A percentile compares a stretch with the other conserved stretches of the same genome.
These are phyloP conservation scores for Micoletzkya japonica DNA, from an alignment of 2,888 invertebrate species.

Conservation along the genomic window DNA sequence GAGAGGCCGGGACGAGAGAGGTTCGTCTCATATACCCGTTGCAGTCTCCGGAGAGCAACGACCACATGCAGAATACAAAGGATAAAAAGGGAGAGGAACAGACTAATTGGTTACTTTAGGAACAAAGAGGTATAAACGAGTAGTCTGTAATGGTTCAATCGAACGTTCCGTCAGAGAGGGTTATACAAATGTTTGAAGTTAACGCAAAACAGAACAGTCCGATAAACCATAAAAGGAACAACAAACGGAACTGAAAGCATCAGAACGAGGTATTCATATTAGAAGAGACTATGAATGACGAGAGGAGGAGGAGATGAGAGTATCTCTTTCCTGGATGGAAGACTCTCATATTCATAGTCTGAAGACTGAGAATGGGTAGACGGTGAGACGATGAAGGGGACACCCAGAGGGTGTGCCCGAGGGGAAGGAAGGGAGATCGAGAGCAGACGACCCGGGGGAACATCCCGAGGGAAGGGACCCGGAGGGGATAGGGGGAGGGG, in stretches of 20 bases:
- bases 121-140: slow-evolving; percentile 7
- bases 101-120: slow-evolving; percentile 10
- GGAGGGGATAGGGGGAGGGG: too few species aligned
- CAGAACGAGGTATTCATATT: too few species aligned
- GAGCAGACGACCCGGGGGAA: neutral
- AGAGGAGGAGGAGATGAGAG: too few species aligned
- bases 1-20: too few species aligned
- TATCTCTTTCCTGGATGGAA: too few species aligned
- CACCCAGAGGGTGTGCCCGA: slow-evolving; percentile 2
- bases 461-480: neutral
- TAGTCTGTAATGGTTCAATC: neutral
- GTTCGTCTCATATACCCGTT: slow-evolving; percentile 29
- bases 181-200: too few species aligned
- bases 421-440: slow-evolving; percentile 4
- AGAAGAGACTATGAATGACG: too few species aligned
- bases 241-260: too few species aligned
- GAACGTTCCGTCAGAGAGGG: neutral
- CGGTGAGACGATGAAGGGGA: slow-evolving; percentile 12
- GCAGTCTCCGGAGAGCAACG: slow-evolving; percentile 26
- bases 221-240: neutral
- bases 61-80: slow-evolving; percentile 14
- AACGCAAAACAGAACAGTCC: too few species aligned
- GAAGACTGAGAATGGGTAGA: slow-evolving; percentile 28
- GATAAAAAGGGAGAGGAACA: neutral
- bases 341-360: slow-evolving; percentile 5